Evolutionary conservation across 2,113 vertebrate species (phyloP).

Genomic region (Microcebus lehilahytsara): DNA sequence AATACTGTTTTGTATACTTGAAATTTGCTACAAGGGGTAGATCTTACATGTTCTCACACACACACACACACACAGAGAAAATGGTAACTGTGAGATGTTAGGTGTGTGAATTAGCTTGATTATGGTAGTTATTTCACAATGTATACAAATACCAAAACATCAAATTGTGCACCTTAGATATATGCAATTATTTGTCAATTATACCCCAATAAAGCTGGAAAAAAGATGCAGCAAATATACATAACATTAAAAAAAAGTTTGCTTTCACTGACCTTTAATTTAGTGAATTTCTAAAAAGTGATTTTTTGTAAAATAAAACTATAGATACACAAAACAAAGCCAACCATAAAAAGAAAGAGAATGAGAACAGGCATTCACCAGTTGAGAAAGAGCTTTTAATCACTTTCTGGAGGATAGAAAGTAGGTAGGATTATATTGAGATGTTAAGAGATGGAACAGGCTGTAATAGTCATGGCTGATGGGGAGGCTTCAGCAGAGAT

Average conservation of each 20-base stretch:
- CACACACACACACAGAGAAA: too few species aligned
- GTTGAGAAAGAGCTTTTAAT: neutral
- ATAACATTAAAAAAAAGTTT: neutral
- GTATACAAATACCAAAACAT: neutral
- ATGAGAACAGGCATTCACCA: neutral
- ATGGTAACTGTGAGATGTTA: neutral
- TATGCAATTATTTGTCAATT: neutral
- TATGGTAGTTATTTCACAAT: neutral
- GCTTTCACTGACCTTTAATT: neutral
- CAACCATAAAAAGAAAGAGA: neutral
- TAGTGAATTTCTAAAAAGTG: neutral
- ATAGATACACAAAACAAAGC: neutral
- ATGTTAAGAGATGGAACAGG: neutral
- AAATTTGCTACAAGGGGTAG: neutral
- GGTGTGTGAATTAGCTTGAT: neutral
- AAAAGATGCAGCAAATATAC: neutral
- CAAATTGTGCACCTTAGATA: neutral
- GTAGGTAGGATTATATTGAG: neutral
- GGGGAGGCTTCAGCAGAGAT: accelerated
- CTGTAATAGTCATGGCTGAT: neutral
- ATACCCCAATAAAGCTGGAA: neutral
- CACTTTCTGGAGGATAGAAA: neutral
- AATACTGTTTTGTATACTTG: neutral
- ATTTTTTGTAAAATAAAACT: neutral
- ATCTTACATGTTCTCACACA: neutral